A percentile compares a stretch with the other conserved stretches of the same genome.
Evolutionary conservation across 2,797 vertebrate genomes (phyloP).

Genomic region (Dryobates pubescens): DNA sequence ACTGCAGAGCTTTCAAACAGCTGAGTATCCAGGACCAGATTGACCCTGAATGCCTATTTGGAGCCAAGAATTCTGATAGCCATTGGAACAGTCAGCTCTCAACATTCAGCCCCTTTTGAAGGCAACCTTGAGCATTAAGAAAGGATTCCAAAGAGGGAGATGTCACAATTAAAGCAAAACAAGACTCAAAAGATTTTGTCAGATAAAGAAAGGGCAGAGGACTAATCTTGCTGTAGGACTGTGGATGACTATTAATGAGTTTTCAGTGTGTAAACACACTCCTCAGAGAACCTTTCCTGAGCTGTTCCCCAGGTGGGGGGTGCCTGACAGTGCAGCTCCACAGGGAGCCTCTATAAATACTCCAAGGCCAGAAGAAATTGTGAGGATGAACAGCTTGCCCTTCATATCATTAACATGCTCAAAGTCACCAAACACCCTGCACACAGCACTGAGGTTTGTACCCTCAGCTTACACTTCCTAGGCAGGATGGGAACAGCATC

Average conservation of each 20-base stretch:
- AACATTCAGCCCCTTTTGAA: neutral
- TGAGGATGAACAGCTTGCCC: conserved; percentile 39
- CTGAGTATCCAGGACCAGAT: neutral
- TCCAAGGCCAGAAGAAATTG: conserved; percentile 53
- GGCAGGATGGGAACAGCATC: neutral
- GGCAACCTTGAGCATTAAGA: neutral
- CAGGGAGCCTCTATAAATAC: conserved; percentile 59
- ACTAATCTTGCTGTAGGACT: neutral
- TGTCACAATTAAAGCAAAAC: neutral
- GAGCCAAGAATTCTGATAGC: neutral
- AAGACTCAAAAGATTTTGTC: neutral
- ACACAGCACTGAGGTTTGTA: neutral
- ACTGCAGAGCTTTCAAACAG: neutral
- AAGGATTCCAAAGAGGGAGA: neutral
- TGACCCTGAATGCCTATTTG: neutral
- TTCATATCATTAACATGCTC: conserved; percentile 36
- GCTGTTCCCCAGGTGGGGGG: conserved; percentile 44
- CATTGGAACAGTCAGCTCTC: neutral
- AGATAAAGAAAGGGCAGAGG: neutral
- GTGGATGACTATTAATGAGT: conserved; percentile 3
- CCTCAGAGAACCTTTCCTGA: conserved; percentile 31
- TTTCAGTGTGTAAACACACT: neutral
- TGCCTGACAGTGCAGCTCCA: conserved; percentile 30
- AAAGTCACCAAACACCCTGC: conserved; percentile 41
- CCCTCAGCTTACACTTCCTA: neutral